Evolutionary conservation across 2,797 vertebrate species (phyloP).

Genomic region (Knipowitschia caucasica): DNA sequence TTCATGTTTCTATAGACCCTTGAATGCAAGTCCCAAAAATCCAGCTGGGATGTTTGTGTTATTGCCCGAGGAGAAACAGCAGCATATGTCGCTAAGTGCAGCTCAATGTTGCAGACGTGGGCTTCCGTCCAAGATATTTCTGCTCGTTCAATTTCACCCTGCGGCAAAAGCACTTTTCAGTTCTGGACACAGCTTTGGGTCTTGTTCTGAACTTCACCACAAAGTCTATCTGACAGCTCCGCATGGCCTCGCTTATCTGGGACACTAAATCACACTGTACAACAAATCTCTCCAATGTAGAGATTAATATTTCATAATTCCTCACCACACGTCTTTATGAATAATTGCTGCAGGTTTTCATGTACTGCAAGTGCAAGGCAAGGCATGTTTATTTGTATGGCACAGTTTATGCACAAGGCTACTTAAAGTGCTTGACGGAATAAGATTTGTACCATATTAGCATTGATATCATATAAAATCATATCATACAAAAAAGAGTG

Average conservation of each 20-base stretch:
- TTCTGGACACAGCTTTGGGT: slow-evolving; percentile 28
- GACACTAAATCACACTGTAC: slow-evolving; percentile 44
- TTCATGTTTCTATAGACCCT: slow-evolving; percentile 32
- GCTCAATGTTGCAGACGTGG: slow-evolving; percentile 25
- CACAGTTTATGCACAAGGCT: no score
- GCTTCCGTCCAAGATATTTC: slow-evolving; percentile 34
- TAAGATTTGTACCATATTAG: no score
- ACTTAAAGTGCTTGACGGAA: no score
- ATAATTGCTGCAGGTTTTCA: slow-evolving; percentile 55
- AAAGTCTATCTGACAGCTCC: slow-evolving; percentile 20
- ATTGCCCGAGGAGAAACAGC: slow-evolving; percentile 35
- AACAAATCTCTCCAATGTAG: slow-evolving; percentile 42
- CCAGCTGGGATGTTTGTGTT: slow-evolving; percentile 17
- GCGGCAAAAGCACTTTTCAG: slow-evolving; percentile 20
- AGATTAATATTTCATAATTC: slow-evolving; percentile 46
- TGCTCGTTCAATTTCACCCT: slow-evolving; percentile 18
- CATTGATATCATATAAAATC: no score
- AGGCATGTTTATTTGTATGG: no score
- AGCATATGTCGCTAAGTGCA: slow-evolving; percentile 44
- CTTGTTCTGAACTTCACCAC: slow-evolving; percentile 14
- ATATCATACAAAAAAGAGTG: no score
- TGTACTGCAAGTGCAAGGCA: no score
- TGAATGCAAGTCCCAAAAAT: slow-evolving; percentile 47
- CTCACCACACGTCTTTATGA: slow-evolving; percentile 32
- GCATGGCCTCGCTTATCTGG: slow-evolving; percentile 24